A percentile compares a stretch with the other conserved stretches of the same genome.
Conservation (phyloP, 2,888 invertebrate species). For the Litoditis marina region DNA sequence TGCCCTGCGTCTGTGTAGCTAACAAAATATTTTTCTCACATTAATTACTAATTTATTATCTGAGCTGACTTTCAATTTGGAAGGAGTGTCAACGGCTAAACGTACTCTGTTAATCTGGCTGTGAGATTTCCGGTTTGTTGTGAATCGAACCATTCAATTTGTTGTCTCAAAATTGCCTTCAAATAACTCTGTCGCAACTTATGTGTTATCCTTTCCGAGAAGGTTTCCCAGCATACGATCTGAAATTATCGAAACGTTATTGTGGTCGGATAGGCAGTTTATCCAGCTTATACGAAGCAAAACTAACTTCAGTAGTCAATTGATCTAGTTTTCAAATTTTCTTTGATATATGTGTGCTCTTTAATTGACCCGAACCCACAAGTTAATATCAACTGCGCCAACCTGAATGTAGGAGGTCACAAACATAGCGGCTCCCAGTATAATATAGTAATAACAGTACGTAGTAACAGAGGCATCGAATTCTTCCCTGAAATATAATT, state of each 20-base stretch:
- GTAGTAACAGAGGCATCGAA: conserved; percentile 50
- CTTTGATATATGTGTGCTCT: too few species aligned
- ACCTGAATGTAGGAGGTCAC: conserved; percentile 65
- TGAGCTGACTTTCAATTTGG: background rate
- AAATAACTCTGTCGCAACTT: conserved; percentile 65
- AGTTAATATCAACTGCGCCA: background rate
- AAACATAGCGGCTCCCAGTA: conserved; percentile 65
- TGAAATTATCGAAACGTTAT: conserved; percentile 12
- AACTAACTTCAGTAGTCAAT: background rate
- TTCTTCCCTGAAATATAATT: conserved; percentile 45
- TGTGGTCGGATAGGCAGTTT: background rate
- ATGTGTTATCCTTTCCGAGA: conserved; percentile 64
- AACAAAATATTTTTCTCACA: too few species aligned
- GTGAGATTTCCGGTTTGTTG: conserved; percentile 66
- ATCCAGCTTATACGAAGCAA: background rate
- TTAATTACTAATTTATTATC: too few species aligned
- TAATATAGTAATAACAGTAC: conserved; percentile 62
- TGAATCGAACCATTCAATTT: conserved; percentile 65
- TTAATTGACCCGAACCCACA: too few species aligned
- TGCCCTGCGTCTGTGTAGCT: too few species aligned
- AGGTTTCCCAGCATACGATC: conserved; percentile 59
- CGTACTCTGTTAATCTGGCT: conserved; percentile 66
- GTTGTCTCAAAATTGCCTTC: conserved; percentile 61
- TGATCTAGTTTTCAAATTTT: background rate
- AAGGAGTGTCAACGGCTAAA: background rate